phyloP scores from a whole-genome alignment of 2,113 vertebrate species.

The Vombatus ursinus region DNA sequence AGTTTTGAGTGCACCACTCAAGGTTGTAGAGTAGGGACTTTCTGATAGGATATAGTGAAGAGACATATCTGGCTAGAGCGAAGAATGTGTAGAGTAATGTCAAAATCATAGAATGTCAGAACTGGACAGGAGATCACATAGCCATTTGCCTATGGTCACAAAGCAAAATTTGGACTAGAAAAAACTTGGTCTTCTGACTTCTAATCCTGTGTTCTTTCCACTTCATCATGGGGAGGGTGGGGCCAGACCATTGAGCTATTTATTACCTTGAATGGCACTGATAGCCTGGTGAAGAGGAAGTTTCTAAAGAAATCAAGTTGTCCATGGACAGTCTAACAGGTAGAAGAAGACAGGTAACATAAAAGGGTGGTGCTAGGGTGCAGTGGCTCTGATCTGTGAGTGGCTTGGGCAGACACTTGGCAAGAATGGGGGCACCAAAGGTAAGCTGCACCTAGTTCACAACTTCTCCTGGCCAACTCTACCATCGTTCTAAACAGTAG shows the following conservation, averaged over 20 bases:
- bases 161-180: neutral
- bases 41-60: neutral
- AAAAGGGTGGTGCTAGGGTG: neutral
- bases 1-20: neutral
- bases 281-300: neutral
- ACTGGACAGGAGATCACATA: neutral
- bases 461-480: neutral
- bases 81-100: neutral
- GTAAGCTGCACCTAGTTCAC: neutral
- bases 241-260: neutral
- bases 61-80: neutral
- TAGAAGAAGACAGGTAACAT: neutral
- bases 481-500: neutral
- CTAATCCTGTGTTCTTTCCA: neutral
- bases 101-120: neutral
- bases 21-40: neutral
- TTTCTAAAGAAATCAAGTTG: neutral
- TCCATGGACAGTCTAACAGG: neutral
- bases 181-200: neutral
- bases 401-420: neutral
- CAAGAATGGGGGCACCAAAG: neutral
- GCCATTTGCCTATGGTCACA: neutral
- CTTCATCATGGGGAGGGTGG: neutral
- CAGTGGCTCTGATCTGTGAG: neutral
- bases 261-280: neutral